Evolutionary conservation across 2,797 vertebrate species (phyloP), one percentile per base, ranked within the genome.

Genomic region (Gymnocypris eckloni): DNA sequence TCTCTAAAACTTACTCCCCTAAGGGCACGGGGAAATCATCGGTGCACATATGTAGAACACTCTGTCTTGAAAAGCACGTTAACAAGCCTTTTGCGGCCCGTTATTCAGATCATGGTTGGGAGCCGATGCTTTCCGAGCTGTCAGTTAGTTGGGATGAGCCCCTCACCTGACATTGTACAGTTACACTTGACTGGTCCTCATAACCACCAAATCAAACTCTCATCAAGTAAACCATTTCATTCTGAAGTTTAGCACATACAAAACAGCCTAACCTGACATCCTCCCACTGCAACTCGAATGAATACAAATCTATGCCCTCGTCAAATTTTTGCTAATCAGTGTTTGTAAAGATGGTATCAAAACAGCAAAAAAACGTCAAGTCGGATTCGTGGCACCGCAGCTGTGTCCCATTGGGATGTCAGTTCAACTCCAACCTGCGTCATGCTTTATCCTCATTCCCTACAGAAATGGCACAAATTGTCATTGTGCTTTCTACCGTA

Each of bases 1-100:
- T 88, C 69, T 87, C 71, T 16, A 56, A 69, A 67, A 73, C 64
- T 0, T 39, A 79, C 64, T 87, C 83, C 83, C 89, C 66, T 73
- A 82, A 77, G 89, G 81, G 73, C 83, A 71, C n/a, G 25, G 50
- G 41, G 71, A 61, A 88, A 82, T 84, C 83, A 81, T 66, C 3
- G 59, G 77, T 83, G 89, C 89, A 86, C 83, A 81, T 86, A 79
- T 59, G 81, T 84, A 83, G 87, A 90, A 90, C 83, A 81, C 41
- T 12, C 22, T 52, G 75, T 83, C 81, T 86, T 87, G 82, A 81
- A 87, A 83, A 81, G 76, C 43, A 82, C 69, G 77, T 90, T 87
- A 88, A 87, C 89, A 79, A 88, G 84, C 84, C 81, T 87, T 86
- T 85, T 86, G 86, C 72, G 86, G 75, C 82, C 85, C 45, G 45